phyloP scores from a whole-genome alignment of 1,140 invertebrate genomes.

The Choristoneura fumiferana region DNA sequence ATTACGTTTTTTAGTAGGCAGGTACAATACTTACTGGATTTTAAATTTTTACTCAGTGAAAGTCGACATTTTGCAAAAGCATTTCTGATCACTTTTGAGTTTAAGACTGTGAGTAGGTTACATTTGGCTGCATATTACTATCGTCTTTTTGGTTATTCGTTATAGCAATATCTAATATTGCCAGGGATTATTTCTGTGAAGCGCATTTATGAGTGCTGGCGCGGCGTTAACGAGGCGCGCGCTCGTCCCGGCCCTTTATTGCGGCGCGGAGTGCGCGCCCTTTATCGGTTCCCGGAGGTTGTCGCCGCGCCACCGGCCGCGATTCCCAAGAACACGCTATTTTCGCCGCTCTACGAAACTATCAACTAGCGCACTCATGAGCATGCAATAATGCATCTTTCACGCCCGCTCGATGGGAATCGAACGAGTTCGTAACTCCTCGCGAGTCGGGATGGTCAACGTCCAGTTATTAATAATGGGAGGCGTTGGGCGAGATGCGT shows the following conservation, averaged over 20 bases:
- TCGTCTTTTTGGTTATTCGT: no score
- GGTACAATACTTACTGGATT: no score
- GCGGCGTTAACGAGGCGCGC: constrained; percentile 61
- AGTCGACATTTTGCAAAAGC: no score
- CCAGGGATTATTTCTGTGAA: constrained; percentile 57
- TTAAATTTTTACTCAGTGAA: no score
- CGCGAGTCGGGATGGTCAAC: neutral
- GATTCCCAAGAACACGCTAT: constrained; percentile 61
- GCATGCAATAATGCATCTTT: constrained; percentile 42
- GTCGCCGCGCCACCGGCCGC: constrained; percentile 49
- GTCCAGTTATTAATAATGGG: constrained; percentile 46
- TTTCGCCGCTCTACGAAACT: constrained; percentile 61
- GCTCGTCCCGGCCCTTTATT: constrained; percentile 49
- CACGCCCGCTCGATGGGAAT: constrained; percentile 44
- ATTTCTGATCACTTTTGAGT: no score
- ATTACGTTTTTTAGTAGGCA: no score
- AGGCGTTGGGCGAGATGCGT: constrained; percentile 38
- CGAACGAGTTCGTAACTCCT: constrained; percentile 23
- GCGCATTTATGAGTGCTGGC: constrained; percentile 55
- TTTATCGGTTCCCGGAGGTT: constrained; percentile 72
- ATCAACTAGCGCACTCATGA: constrained; percentile 32
- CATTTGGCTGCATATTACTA: no score
- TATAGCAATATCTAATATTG: constrained; percentile 19
- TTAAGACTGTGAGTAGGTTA: no score
- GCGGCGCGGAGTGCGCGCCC: constrained; percentile 47